Conservation (phyloP, 2,797 vertebrate genomes). For the Phylloscopus collybita region DNA sequence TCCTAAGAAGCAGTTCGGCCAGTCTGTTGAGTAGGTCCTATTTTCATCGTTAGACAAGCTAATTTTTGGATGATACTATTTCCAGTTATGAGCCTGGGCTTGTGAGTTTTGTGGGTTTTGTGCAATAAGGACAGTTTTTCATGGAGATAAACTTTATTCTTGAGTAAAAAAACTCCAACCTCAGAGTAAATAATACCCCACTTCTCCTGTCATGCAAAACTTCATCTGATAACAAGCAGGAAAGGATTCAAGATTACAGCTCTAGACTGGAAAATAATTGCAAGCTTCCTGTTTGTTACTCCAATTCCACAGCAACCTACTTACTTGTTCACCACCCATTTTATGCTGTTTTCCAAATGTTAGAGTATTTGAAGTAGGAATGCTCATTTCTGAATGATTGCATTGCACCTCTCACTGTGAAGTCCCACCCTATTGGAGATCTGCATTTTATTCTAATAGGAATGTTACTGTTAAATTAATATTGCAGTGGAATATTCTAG, state of each 20-base stretch:
- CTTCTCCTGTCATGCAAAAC: background rate
- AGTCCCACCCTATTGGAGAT: background rate
- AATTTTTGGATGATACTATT: background rate
- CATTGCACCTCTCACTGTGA: background rate
- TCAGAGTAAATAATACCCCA: background rate
- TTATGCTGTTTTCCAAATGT: background rate
- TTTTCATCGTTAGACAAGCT: background rate
- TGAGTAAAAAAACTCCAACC: background rate
- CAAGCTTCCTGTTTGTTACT: background rate
- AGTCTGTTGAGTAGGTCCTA: background rate
- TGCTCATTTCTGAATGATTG: background rate
- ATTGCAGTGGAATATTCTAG: background rate
- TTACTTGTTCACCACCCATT: background rate
- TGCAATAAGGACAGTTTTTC: background rate
- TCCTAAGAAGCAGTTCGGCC: background rate
- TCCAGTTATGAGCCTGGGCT: background rate
- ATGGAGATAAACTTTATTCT: background rate
- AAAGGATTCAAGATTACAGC: background rate
- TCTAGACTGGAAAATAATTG: background rate
- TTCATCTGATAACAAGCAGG: background rate
- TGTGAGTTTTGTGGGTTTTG: background rate
- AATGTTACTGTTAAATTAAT: background rate
- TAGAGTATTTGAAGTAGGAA: background rate
- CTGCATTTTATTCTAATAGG: background rate
- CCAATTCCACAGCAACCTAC: background rate